Percentiles rank a stretch among this genome's conserved stretches.
These are phyloP conservation scores for Emberiza fucata DNA, from an alignment of 2,113 vertebrate genomes.

Conservation along the genomic window DNA sequence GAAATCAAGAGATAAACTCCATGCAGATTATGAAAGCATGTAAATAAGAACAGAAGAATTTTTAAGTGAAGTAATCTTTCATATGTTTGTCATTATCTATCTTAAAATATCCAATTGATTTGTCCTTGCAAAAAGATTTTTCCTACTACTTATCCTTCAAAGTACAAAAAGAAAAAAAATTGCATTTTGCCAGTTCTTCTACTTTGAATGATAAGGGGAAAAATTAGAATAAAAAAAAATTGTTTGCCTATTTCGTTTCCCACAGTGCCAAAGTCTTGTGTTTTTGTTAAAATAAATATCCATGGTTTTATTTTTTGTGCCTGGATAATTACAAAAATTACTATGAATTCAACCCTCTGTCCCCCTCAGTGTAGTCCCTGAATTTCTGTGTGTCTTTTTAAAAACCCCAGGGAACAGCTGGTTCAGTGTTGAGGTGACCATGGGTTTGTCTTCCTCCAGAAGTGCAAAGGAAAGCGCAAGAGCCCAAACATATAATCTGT, in stretches of 20 bases:
- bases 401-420: neutral
- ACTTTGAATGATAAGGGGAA: neutral
- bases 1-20: neutral
- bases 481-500: neutral
- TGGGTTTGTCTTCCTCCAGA: neutral
- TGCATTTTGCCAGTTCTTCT: constrained; percentile 14
- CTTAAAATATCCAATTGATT: neutral
- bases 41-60: neutral
- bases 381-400: neutral
- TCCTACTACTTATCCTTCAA: neutral
- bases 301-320: constrained; percentile 3
- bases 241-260: neutral
- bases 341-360: neutral
- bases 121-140: neutral
- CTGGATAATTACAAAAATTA: neutral
- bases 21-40: neutral
- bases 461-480: neutral
- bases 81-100: neutral
- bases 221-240: constrained; percentile 1
- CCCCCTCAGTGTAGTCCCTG: neutral
- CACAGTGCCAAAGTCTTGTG: neutral
- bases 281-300: constrained; percentile 46
- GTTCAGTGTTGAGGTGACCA: neutral
- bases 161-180: neutral
- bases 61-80: neutral